Percentiles rank a stretch among this genome's conserved stretches.
These are phyloP conservation scores for Xenopus laevis DNA, from an alignment of 2,113 vertebrate species.

Conservation along the genomic window DNA sequence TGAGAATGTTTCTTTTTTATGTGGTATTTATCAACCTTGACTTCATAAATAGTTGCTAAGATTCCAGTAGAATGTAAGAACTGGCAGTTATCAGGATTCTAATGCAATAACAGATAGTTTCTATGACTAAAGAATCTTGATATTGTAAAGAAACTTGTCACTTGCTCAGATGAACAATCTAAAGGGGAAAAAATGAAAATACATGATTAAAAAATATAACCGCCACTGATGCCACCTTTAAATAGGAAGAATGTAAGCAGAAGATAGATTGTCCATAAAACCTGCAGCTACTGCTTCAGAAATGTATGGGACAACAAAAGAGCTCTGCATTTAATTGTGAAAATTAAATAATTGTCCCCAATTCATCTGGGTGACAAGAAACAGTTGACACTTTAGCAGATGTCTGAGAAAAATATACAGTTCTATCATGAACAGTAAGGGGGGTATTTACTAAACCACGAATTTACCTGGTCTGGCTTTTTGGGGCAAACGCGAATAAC, in stretches of 20 bases:
- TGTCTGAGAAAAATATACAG: too few species aligned
- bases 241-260: neutral
- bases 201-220: neutral
- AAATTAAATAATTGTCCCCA: too few species aligned
- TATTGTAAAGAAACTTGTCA: conserved; percentile 34
- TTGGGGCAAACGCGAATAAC: too few species aligned
- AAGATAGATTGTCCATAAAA: neutral
- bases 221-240: neutral
- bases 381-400: too few species aligned
- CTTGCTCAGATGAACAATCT: conserved; percentile 4
- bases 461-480: too few species aligned
- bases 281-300: too few species aligned
- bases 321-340: too few species aligned
- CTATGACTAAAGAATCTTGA: conserved; percentile 42
- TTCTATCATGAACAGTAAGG: too few species aligned
- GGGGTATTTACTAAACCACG: too few species aligned
- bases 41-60: conserved; percentile 36
- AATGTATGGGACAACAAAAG: too few species aligned
- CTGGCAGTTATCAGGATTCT: conserved; percentile 29
- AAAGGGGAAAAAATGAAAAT: neutral
- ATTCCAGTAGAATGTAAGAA: conserved; percentile 30
- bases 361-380: too few species aligned
- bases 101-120: conserved; percentile 48
- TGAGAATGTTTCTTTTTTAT: conserved; percentile 2
- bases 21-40: conserved; percentile 41